These are phyloP conservation scores for Pipistrellus pipistrellus DNA, from an alignment of 2,797 vertebrate species.

Conservation along the genomic window DNA sequence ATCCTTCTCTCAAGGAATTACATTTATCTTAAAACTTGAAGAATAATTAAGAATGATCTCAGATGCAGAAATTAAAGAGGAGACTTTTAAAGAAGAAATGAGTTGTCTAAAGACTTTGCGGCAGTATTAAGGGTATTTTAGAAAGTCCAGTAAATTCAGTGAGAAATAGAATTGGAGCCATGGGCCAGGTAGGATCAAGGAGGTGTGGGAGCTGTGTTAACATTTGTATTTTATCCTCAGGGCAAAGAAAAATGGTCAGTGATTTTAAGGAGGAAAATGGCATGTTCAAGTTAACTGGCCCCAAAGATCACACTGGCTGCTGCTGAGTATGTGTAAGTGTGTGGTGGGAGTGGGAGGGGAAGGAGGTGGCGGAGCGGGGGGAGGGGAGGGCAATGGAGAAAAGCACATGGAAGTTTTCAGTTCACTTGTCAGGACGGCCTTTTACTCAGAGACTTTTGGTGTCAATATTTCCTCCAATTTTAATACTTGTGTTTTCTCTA, in stretches of 20 bases:
- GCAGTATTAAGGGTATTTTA: neutral
- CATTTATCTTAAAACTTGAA: slow-evolving; percentile 12
- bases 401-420: neutral
- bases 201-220: neutral
- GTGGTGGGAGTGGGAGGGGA: too few relatives aligned
- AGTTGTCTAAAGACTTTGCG: neutral
- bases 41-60: neutral
- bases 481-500: neutral
- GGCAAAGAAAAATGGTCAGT: neutral
- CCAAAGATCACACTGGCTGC: neutral
- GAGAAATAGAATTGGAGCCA: neutral
- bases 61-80: neutral
- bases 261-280: slow-evolving; percentile 22
- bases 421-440: neutral
- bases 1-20: neutral
- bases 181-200: neutral
- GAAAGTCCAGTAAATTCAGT: neutral
- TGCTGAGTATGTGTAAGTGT: neutral
- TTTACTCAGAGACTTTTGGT: neutral
- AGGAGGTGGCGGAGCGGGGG: accelerated
- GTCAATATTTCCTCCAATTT: neutral
- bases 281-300: neutral
- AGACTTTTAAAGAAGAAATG: slow-evolving; percentile 23
- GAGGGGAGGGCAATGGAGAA: neutral
- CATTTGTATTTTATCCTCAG: neutral